Evolutionary conservation across 2,797 vertebrate species (phyloP).

Genomic region (Phataginus tetradactyla): DNA sequence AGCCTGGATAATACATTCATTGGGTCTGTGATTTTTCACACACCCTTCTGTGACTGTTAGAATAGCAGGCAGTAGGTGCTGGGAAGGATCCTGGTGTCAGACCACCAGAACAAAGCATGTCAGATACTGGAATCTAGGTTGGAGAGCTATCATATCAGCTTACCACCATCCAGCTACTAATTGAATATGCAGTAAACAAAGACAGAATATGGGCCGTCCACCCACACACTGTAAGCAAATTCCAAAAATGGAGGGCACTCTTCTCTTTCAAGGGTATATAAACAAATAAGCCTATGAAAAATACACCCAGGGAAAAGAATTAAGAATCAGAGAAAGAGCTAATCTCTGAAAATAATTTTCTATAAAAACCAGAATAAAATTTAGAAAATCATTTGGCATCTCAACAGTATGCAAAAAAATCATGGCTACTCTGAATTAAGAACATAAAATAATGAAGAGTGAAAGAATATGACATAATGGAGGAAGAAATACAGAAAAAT

Average conservation of each 20-base stretch:
- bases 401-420: background rate
- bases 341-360: slow-evolving; percentile 18
- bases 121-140: background rate
- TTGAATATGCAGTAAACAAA: background rate
- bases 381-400: background rate
- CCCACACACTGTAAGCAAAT: background rate
- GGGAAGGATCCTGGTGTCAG: background rate
- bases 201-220: background rate
- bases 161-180: background rate
- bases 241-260: background rate
- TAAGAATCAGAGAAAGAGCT: background rate
- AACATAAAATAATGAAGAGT: background rate
- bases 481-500: background rate
- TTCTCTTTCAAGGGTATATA: background rate
- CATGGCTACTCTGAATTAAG: background rate
- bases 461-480: background rate
- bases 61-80: background rate
- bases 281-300: slow-evolving; percentile 2
- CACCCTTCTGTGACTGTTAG: background rate
- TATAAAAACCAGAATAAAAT: slow-evolving; percentile 31
- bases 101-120: background rate
- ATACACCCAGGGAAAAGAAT: background rate
- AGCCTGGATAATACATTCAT: background rate
- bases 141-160: background rate
- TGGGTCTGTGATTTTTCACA: background rate